Evolutionary conservation across 2,113 vertebrate species (phyloP).

Genomic region (Stegostoma tigrinum): DNA sequence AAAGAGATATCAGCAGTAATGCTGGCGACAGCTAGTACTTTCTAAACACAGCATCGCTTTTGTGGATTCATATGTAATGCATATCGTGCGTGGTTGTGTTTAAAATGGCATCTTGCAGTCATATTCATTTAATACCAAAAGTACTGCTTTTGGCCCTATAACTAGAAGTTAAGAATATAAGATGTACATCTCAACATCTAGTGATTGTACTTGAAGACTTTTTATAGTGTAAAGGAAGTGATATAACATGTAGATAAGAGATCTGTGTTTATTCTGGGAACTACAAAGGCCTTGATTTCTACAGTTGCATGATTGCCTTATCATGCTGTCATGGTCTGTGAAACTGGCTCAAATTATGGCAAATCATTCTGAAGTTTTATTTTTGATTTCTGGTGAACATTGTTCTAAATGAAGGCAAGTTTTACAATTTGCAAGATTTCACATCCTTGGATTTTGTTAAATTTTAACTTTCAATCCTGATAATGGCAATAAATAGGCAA

Average conservation of each 20-base stretch:
- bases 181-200: neutral
- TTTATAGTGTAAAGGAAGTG: slow-evolving; percentile 10
- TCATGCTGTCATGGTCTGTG: slow-evolving; percentile 8
- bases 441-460: neutral
- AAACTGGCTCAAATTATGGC: slow-evolving; percentile 6
- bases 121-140: no score
- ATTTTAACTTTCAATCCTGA: neutral
- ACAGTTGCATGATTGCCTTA: slow-evolving; percentile 19
- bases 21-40: neutral
- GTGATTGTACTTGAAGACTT: neutral
- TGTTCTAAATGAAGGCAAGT: neutral
- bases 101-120: no score
- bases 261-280: slow-evolving; percentile 33
- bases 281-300: slow-evolving; percentile 15
- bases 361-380: slow-evolving; percentile 5
- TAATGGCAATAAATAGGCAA: neutral
- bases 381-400: neutral
- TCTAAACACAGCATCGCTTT: neutral
- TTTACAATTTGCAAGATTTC: neutral
- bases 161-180: neutral
- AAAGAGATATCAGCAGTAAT: neutral
- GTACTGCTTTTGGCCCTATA: neutral
- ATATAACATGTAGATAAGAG: neutral
- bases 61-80: neutral
- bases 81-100: no score